A percentile compares a stretch with the other conserved stretches of the same genome.
These are phyloP conservation scores for roundworm (Caenorhabditis elegans) DNA, from an alignment of 1,140 invertebrate genomes.

Conservation along the genomic window WBcel235 BX284603.4:4761501-4762000, in stretches of 20 bases:
- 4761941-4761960: slow-evolving; percentile 7
- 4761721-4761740: neutral
- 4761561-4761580: slow-evolving; percentile 9
- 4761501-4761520: slow-evolving; percentile 1
- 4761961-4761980: neutral
- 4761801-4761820: neutral
- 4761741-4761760: slow-evolving; percentile 20
- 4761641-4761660: neutral
- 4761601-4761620: slow-evolving; percentile 7
- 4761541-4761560: slow-evolving; percentile 6
- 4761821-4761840: slow-evolving; percentile 8
- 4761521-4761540: slow-evolving; percentile 9
- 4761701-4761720: neutral
- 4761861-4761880: neutral
- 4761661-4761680: neutral
- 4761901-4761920: neutral
- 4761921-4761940: neutral
- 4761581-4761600: slow-evolving; percentile 2
- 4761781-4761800: neutral
- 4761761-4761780: slow-evolving; percentile 1
- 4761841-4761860: neutral
- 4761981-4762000: neutral
- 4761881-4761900: neutral
- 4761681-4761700: neutral
- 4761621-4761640: neutral